Conservation (phyloP, 2,888 invertebrate genomes). For the Drosophila leonis region DNA sequence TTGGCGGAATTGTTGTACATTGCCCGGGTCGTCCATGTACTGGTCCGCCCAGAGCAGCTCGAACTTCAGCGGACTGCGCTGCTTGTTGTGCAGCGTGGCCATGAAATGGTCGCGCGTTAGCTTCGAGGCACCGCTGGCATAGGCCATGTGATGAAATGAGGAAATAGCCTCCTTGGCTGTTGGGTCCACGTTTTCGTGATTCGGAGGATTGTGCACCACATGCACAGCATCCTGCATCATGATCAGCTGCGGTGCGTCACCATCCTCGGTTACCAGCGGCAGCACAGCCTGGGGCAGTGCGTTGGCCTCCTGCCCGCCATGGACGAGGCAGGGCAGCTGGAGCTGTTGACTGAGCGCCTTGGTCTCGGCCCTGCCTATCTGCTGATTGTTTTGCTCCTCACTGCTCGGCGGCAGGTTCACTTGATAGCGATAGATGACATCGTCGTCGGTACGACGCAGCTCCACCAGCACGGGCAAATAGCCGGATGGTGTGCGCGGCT, state of each 20-base stretch:
- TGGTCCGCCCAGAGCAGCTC: conserved; percentile 29
- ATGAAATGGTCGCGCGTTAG: conserved; percentile 39
- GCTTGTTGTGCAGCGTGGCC: conserved; percentile 33
- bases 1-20: no score
- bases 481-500: conserved; percentile 40
- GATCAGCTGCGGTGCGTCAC: conserved; percentile 20
- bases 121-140: conserved; percentile 12
- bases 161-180: conserved; percentile 2
- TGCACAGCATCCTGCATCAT: conserved; percentile 46
- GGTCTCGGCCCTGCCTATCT: conserved; percentile 7
- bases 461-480: conserved; percentile 66
- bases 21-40: no score
- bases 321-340: conserved; percentile 37
- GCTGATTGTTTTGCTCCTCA: background rate
- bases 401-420: conserved; percentile 53
- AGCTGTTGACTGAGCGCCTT: conserved; percentile 32
- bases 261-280: background rate
- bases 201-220: conserved; percentile 12
- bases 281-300: background rate
- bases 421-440: conserved; percentile 53
- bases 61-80: conserved; percentile 32
- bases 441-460: conserved; percentile 48
- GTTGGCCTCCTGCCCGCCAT: background rate
- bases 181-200: background rate
- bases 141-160: conserved; percentile 21